Base-by-base conservation (phyloP, 2,113 vertebrate species). In the Corynorhinus townsendii region DNA sequence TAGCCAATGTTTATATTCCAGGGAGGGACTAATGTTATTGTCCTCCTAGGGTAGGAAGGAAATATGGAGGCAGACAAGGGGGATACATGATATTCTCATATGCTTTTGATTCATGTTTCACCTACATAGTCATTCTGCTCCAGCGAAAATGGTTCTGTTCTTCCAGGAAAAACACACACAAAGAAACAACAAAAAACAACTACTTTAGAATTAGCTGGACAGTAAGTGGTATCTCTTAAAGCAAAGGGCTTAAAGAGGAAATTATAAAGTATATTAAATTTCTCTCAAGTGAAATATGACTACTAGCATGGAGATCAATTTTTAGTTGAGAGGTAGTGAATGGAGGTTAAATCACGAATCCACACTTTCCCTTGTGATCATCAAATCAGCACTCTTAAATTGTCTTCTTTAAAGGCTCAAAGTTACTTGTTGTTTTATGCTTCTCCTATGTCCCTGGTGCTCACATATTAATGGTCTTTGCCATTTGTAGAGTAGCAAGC, bases 391-490 rank as follows among this genome's bases (percentile, higher is more conserved):
- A 84, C 95, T 95, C 92, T 95, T 96, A 97, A 97, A 97, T 97
- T 96, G 92, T 94, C 95, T 97, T 93, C 81, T 97, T 97, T 94
- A 96, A 98, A 96, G 81, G 26, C 92, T 95, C 40, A 89, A 88
- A 92, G 91, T 95, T 81, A 88, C 90, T 97, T 98, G 96, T 98
- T 97, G 96, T 98, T 97, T 93, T 97, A 95, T 77, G 35, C 95
- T 95, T 95, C 17, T 54, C 75, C 88, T 86, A 28, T 94, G 85
- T 89, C 97, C 90, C 90, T 69, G 77, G 95, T 96, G 95, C 94
- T 96, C 96, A 86, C 92, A 90, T 96, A 97, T 98, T 98, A 98
- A 98, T 97, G 92, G 91, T 96, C 93, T 97, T 97, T 97, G 95
- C 86, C 94, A 97, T 97, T 98, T 97, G 93, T 97, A 95, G 97